These are phyloP conservation scores for Psittacula echo DNA, from an alignment of 2,797 vertebrate genomes.

Conservation along the genomic window DNA sequence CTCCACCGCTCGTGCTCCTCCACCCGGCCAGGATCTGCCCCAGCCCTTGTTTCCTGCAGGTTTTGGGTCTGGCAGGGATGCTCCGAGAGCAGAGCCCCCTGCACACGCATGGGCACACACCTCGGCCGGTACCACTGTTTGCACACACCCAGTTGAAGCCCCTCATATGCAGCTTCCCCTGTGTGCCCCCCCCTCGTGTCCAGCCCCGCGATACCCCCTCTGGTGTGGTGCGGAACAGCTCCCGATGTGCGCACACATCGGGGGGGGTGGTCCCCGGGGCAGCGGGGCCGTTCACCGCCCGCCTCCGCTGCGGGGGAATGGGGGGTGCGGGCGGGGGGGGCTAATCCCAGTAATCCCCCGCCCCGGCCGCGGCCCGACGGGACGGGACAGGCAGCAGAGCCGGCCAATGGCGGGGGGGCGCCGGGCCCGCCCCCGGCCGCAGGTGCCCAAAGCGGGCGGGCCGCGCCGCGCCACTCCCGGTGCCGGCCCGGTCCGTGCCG, in stretches of 20 bases:
- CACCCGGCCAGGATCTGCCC: rapidly evolving
- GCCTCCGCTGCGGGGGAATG: too few species aligned
- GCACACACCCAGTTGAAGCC: rapidly evolving
- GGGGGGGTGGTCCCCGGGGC: background rate
- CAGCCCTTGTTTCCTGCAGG: background rate
- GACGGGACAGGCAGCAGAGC: constrained; percentile 20
- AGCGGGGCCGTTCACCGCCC: too few species aligned
- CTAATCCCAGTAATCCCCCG: constrained; percentile 48
- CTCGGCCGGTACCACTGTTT: rapidly evolving
- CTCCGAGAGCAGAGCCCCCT: background rate
- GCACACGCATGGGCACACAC: rapidly evolving
- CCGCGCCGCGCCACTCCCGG: background rate
- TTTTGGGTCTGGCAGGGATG: background rate
- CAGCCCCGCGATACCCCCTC: background rate
- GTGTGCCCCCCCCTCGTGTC: too few species aligned
- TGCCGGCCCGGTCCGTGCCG: background rate
- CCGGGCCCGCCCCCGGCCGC: background rate
- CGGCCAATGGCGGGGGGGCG: constrained; percentile 1
- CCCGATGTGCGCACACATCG: background rate
- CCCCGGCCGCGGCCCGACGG: background rate
- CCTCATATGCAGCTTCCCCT: too few species aligned
- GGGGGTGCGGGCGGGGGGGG: background rate
- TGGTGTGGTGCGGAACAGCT: background rate
- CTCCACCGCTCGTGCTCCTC: rapidly evolving
- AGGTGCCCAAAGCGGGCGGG: constrained; percentile 32